Percentiles rank a stretch among this genome's conserved stretches.
These are phyloP conservation scores for Sminthurides aquaticus DNA, from an alignment of 2,888 invertebrate genomes.

Conservation along the genomic window DNA sequence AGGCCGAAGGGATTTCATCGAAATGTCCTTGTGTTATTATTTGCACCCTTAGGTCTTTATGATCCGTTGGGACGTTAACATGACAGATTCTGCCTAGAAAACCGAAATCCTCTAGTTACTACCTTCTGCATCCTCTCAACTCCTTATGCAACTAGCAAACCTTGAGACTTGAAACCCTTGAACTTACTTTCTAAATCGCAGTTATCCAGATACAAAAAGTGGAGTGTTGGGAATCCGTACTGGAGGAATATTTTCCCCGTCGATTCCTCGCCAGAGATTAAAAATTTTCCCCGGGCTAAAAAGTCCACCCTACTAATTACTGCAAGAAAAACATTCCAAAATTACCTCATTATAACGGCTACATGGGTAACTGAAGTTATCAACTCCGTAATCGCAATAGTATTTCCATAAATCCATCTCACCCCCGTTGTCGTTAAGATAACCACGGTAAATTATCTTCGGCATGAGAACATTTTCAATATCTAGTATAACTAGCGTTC, in stretches of 20 bases:
- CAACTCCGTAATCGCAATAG: too few species aligned
- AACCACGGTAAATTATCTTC: constrained; percentile 28
- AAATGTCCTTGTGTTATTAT: constrained; percentile 26
- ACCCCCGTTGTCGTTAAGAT: constrained; percentile 26
- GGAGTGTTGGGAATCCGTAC: constrained; percentile 36
- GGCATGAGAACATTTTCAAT: constrained; percentile 30
- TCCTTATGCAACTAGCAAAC: not conserved
- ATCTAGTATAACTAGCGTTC: constrained; percentile 34
- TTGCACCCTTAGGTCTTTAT: constrained; percentile 33
- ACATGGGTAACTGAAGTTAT: too few species aligned
- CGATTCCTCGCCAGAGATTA: constrained; percentile 30
- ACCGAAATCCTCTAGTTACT: too few species aligned
- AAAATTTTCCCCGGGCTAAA: constrained; percentile 32
- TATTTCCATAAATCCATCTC: too few species aligned
- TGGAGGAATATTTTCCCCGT: constrained; percentile 32
- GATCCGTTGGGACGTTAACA: constrained; percentile 32
- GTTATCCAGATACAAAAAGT: constrained; percentile 34
- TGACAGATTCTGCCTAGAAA: constrained; percentile 30
- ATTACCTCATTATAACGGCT: not conserved
- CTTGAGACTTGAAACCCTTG: too few species aligned
- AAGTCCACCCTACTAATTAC: constrained; percentile 33
- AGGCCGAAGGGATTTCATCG: constrained; percentile 26
- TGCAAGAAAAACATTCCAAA: constrained; percentile 14
- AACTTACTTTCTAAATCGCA: constrained; percentile 6
- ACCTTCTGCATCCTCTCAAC: not conserved